Evolutionary conservation across 1,140 invertebrate genomes (phyloP), one percentile per base, ranked within the genome.

Genomic region (Magallana gigas): DNA sequence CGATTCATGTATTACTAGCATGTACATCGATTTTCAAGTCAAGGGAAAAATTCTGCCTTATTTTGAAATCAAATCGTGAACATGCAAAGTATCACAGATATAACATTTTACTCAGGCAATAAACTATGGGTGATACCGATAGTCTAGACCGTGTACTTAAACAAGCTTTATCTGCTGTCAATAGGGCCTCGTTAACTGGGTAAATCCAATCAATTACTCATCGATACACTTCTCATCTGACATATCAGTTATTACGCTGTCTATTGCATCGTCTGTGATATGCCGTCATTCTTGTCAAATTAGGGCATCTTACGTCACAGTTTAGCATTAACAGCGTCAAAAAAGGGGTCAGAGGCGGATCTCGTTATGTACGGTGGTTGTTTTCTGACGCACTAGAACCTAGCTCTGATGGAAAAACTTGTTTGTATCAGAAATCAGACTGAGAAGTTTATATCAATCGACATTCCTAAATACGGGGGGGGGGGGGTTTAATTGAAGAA

Each of bases 151-250:
- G 8, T 64, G 60, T 64, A 16, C 16, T 16, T 7, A 1, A 8
- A 8, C 60, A n/a, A 64, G 60, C 36, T 48, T 48, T 48, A 48
- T 64, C 6, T 18, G 60, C 60, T 64, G 18, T 64, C 60, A 64
- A 64, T 64, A 64, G 16, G 16, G 60, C 5, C 60, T 64, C 14
- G 60, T 64, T 64, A 64, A n/a, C 16, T 16, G 12, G 16, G 60
- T n/a, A 64, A 64, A 18, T n/a, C 60, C 60, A 64, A 64, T 64
- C 60, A 64, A 16, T 18, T 64, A 64, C 36, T 64, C 60, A 64
- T 64, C 60, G 60, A 64, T 16, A 64, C 36, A 48, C 60, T 64
- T 64, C 16, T 64, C 18, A 16, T 64, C 60, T 64, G 60, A 64
- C 60, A 64, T 23, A 23, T 16, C 16, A n/a, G 60, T 62, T 62